phyloP scores from a whole-genome alignment of 2,797 vertebrate genomes.

The Anniella stebbinsi region DNA sequence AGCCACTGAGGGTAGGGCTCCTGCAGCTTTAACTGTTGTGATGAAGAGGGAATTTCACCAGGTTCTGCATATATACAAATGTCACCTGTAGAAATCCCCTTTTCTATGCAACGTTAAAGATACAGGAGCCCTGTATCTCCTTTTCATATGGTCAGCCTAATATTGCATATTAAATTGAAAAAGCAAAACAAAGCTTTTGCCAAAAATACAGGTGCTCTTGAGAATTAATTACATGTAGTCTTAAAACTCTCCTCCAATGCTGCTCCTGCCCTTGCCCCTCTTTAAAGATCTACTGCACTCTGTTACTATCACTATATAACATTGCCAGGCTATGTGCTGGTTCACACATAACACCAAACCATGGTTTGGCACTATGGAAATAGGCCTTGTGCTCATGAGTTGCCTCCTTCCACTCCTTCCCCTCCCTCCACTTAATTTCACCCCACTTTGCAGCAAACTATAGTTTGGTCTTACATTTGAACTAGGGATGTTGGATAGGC shows the following conservation, averaged over 20 bases:
- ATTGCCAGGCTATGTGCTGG: too few species aligned
- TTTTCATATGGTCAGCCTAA: too few species aligned
- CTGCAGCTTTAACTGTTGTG: too few species aligned
- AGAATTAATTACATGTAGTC: background rate
- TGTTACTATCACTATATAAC: background rate
- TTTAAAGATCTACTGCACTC: background rate
- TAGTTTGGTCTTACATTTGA: background rate
- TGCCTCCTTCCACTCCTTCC: too few species aligned
- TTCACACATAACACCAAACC: background rate
- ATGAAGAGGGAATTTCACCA: too few species aligned
- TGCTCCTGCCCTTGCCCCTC: too few species aligned
- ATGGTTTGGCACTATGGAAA: background rate
- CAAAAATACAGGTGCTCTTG: background rate
- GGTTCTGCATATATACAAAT: too few species aligned
- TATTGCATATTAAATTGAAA: background rate
- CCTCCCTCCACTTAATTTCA: background rate
- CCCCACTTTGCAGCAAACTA: background rate
- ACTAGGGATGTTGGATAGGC: too few species aligned
- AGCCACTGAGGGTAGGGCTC: too few species aligned
- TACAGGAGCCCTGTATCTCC: too few species aligned
- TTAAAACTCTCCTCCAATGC: background rate
- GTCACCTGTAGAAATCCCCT: too few species aligned
- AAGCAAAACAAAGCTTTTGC: background rate
- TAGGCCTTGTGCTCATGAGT: background rate
- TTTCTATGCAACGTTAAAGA: too few species aligned